Percentiles rank a stretch among this genome's conserved stretches.
phyloP scores from a whole-genome alignment of 2,888 invertebrate species.

The Cantharis rustica region DNA sequence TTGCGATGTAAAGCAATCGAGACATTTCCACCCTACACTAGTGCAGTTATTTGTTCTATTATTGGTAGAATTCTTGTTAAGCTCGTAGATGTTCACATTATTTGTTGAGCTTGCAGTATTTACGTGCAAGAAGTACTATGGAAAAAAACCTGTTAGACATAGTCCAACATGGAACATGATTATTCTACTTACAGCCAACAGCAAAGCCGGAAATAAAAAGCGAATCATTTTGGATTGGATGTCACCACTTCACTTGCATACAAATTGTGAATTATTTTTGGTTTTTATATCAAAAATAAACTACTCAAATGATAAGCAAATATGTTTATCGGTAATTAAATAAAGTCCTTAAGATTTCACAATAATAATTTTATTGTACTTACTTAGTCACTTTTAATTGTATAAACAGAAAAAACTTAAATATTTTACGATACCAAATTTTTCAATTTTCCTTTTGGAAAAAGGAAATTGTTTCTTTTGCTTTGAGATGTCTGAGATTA shows the following conservation, averaged over 20 bases:
- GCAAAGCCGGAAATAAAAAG: not conserved
- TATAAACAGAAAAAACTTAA: too few relatives aligned
- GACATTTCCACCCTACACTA: not conserved
- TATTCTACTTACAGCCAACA: not conserved
- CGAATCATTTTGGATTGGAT: not conserved
- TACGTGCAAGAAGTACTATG: not conserved
- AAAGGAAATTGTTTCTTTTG: too few relatives aligned
- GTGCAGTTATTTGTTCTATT: not conserved
- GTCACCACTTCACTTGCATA: not conserved
- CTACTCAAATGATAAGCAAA: not conserved
- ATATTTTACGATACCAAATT: too few relatives aligned
- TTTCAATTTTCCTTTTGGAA: too few relatives aligned
- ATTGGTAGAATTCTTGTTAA: not conserved
- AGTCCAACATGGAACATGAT: not conserved
- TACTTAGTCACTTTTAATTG: too few relatives aligned
- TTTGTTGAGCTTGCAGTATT: not conserved
- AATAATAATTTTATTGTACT: too few relatives aligned
- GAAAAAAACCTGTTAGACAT: not conserved
- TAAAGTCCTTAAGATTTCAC: too few relatives aligned
- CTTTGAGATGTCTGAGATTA: too few relatives aligned
- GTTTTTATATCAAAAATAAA: not conserved
- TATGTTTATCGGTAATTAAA: not conserved
- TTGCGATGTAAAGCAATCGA: not conserved
- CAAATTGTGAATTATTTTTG: not conserved
- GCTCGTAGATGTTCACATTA: not conserved